Evolutionary conservation across 2,113 vertebrate species (phyloP), one percentile per base, ranked within the genome.

Genomic region (Halichoeres trimaculatus): DNA sequence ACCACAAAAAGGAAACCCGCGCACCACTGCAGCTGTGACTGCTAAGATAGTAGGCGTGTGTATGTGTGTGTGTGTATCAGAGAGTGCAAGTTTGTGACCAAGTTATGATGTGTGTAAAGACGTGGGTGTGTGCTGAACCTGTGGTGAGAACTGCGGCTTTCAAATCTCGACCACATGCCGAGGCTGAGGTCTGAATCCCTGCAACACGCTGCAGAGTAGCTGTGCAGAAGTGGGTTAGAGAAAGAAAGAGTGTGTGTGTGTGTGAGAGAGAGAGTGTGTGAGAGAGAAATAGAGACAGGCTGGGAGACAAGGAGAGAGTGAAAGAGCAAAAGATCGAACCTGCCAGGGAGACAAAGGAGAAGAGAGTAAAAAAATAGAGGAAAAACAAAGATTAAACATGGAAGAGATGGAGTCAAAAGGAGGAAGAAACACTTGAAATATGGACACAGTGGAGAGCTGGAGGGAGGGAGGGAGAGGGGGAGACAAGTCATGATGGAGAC

Each of bases 1-100:
- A 60, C 78, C 84, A 85, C 80, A 85, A 81, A 85, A 81, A 83
- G 71, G 40, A 78, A 61, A 74, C 74, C 78, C 70, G 55, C 83
- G 82, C 72, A 85, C 72, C 68, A 78, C 78, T 88, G 86, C 84
- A 88, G 86, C 80, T 84, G 76, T 1, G 16, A 34, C 71, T 50
- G 52, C 58, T 60, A 53, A 64, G 74, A 67, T 41, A 4, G 58
- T 67, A 47, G 8, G 45, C 11, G 23, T 38, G 19, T 73, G 41
- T 68, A 22, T 52, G 56, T 80, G 71, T 74, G 43, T 45, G 47
- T 26, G n/a, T 17, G n/a, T n/a, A n/a, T n/a, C n/a, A n/a, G n/a
- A n/a, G n/a, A n/a, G n/a, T n/a, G n/a, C n/a, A 22, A 30, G 34
- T 43, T n/a, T 59, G 30, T 14, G 20, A 40, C 50, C 43, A 57